Conservation (phyloP, 35 echinoderm and acorn worm species). For the Heliocidaris tuberculata region DNA sequence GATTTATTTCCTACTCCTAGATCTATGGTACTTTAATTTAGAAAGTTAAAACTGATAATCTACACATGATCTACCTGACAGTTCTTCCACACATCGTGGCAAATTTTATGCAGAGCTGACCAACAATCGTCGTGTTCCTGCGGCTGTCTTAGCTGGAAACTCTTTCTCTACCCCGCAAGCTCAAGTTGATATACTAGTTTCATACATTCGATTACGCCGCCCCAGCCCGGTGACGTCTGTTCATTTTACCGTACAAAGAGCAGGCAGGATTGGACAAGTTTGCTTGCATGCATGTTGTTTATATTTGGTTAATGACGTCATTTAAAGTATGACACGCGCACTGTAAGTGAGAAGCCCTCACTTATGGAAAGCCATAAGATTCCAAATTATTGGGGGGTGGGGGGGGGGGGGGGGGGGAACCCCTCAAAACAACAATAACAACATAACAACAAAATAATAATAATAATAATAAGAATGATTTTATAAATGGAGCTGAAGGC, state of each 20-base stretch:
- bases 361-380: not conserved
- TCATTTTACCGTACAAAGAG: not conserved
- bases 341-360: not conserved
- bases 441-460: no score
- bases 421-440: no score
- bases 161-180: not conserved
- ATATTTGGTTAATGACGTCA: not conserved
- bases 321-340: not conserved
- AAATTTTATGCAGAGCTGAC: not conserved
- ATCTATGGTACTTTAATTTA: no score
- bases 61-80: not conserved
- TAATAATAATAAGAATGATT: no score
- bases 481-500: no score
- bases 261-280: not conserved
- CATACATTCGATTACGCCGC: not conserved
- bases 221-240: not conserved
- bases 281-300: not conserved
- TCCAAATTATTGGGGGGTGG: no score
- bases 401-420: no score
- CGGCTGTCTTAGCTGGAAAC: no score
- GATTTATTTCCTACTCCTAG: no score
- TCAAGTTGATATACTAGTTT: not conserved
- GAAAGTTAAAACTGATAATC: no score
- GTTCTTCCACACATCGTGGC: constrained; percentile 29
- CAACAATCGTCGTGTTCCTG: no score